Base-by-base conservation (phyloP, 2,888 invertebrate species). In the Argyresthia albistria region DNA sequence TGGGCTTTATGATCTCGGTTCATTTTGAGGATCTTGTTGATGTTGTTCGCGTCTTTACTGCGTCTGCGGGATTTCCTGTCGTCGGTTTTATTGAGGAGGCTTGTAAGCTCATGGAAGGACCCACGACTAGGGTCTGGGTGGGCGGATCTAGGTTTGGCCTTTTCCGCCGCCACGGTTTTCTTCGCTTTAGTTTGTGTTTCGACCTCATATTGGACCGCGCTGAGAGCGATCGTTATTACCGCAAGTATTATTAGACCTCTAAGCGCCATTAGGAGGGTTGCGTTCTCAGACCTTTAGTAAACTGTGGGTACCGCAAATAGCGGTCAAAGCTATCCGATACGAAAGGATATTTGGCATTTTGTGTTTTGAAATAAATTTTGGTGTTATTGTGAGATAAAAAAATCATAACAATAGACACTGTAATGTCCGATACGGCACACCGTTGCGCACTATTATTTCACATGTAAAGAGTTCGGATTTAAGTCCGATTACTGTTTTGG, bases 81-180 rank as follows among this genome's bases (percentile, higher is more conserved):
- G 0, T 77, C 76, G 0, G 80, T 82, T 1, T 69, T 61, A 57
- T 83, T 82, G 70, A 82, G 65, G 8, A 82, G 55, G n/a, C 58
- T 60, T 4, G 67, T 68, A 39, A 86, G 61, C 56, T 76, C 73
- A 36, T 79, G 72, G 25, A 86, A 62, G 1, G 83, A 75, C 2
- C 80, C 77, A 6, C 67, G 64, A 39, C 77, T 73, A 7, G 69
- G 67, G 0, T 69, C 72, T 0, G 80, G 76, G 50, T 62, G 70
- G 0, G 82, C 80, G 0, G 78, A 78, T 10, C 82, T 62, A 4
- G 73, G 60, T 15, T 66, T 71, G 54, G 73, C 80, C 57, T 73
- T 84, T 79, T 84, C 80, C 82, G 79, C 53, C 84, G 71, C 86
- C 86, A 83, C 0, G 82, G 86, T 60, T 69, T 81, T 75, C 69